Base-by-base conservation (phyloP, 2,888 invertebrate species). In the Apoderus coryli region DNA sequence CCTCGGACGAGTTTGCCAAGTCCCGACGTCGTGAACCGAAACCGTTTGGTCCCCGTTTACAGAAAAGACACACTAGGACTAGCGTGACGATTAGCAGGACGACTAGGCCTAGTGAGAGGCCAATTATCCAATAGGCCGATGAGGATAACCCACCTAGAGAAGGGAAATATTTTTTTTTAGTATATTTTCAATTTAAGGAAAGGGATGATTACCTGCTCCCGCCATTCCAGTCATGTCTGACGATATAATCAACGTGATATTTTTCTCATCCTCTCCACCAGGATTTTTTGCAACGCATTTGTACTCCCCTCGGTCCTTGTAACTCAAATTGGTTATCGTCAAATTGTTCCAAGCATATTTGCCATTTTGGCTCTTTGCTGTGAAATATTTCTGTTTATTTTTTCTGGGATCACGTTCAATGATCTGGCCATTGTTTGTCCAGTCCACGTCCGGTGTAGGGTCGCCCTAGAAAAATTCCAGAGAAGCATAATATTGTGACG, bases 201-300 rank as follows among this genome's bases (percentile, higher is more conserved):
- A n/a, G n/a, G n/a, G n/a, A n/a, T n/a, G n/a, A n/a, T n/a, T n/a
- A n/a, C n/a, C n/a, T n/a, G n/a, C n/a, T n/a, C n/a, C n/a, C n/a
- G n/a, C n/a, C n/a, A n/a, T n/a, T n/a, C n/a, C n/a, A n/a, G n/a
- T n/a, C n/a, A n/a, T n/a, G n/a, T n/a, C n/a, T n/a, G n/a, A n/a
- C n/a, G 38, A 40, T 19, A 56, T 40, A 3, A 67, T 59, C 32
- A 89, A 52, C 9, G 73, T 75, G 9, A 86, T 60, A 50, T 80
- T 82, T 25, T 71, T 69, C 49, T 82, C 80, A 39, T 75, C 77
- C 3, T 72, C 69, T 1, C 88, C 89, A 1, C 81, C 89, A 1
- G 72, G 67, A 54, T 84, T 89, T 48, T 74, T 77, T 0, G 86
- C 88, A 3, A 78, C 68, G 49, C 89, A 90, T 25, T 59, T 61